A percentile compares a stretch with the other conserved stretches of the same genome.
Evolutionary conservation across 2,113 vertebrate genomes (phyloP).

Genomic region (Hippocampus abdominalis): DNA sequence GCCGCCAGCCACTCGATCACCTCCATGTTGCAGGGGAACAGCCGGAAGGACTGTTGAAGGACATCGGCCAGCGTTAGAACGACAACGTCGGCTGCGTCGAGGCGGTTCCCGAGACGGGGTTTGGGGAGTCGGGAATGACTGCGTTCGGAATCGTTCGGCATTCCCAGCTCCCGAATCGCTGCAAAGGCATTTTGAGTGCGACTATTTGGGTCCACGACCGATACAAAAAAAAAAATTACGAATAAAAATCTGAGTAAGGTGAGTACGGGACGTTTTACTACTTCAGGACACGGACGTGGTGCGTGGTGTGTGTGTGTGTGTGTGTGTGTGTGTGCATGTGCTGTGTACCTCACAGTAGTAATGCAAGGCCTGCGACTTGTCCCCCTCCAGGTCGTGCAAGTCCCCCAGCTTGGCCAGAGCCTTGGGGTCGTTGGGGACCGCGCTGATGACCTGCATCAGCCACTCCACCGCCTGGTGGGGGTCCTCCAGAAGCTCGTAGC

Average conservation of each 20-base stretch:
- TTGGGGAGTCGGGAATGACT: too few relatives aligned
- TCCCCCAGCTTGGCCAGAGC: constrained; percentile 87
- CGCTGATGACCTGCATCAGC: constrained; percentile 88
- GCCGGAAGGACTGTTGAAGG: constrained; percentile 84
- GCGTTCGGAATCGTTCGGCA: too few relatives aligned
- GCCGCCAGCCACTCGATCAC: constrained; percentile 96
- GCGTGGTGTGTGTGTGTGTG: background rate
- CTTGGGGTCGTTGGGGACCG: constrained; percentile 86
- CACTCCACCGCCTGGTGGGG: constrained; percentile 89
- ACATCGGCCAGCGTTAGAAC: background rate
- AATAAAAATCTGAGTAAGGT: too few relatives aligned
- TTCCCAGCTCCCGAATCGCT: too few relatives aligned
- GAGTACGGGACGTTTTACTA: too few relatives aligned
- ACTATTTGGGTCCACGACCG: too few relatives aligned
- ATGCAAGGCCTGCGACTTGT: constrained; percentile 94
- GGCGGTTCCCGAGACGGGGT: too few relatives aligned
- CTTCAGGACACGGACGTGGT: too few relatives aligned
- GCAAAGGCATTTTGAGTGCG: too few relatives aligned
- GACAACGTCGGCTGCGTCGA: too few relatives aligned
- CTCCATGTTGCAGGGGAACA: constrained; percentile 92
- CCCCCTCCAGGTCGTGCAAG: constrained; percentile 84
- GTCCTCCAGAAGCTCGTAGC: constrained; percentile 87
- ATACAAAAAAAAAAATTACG: too few relatives aligned
- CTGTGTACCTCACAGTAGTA: constrained; percentile 85
- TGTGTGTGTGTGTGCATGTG: background rate